Conservation (phyloP, 2,797 vertebrate species). For the Eulemur coronatus region DNA sequence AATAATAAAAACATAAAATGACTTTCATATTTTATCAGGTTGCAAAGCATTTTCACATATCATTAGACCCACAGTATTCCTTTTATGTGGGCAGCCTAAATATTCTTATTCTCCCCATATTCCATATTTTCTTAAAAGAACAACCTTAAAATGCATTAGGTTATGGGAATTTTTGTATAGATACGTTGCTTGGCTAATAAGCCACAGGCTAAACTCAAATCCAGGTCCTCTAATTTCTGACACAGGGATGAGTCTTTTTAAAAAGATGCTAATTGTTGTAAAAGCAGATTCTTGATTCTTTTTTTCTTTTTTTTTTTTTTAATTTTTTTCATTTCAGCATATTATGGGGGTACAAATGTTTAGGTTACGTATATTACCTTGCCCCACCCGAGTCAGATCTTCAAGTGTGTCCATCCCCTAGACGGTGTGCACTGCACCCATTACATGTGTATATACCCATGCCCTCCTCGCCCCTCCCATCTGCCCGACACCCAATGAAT, state of each 20-base stretch:
- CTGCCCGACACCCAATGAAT: no score
- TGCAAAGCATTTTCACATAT: not conserved
- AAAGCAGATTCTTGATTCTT: not conserved
- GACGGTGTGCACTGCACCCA: no score
- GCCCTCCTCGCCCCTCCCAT: no score
- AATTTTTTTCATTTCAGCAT: no score
- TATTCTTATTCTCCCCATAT: not conserved
- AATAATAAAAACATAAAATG: conserved; percentile 2
- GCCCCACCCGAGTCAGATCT: no score
- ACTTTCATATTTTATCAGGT: conserved; percentile 29
- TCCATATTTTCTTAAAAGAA: not conserved
- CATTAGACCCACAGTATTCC: not conserved
- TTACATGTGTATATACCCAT: no score
- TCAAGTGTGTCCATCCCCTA: no score
- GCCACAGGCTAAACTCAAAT: not conserved
- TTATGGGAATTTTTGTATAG: not conserved
- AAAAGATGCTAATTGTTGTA: not conserved
- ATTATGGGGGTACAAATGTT: no score
- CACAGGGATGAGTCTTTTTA: not conserved
- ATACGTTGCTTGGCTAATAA: not conserved
- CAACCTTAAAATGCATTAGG: not conserved
- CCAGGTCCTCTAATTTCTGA: not conserved
- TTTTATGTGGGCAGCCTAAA: not conserved
- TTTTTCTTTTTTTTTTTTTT: no score
- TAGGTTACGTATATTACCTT: no score